phyloP scores from a whole-genome alignment of 2,797 vertebrate genomes.

The Periophthalmus magnuspinnatus region DNA sequence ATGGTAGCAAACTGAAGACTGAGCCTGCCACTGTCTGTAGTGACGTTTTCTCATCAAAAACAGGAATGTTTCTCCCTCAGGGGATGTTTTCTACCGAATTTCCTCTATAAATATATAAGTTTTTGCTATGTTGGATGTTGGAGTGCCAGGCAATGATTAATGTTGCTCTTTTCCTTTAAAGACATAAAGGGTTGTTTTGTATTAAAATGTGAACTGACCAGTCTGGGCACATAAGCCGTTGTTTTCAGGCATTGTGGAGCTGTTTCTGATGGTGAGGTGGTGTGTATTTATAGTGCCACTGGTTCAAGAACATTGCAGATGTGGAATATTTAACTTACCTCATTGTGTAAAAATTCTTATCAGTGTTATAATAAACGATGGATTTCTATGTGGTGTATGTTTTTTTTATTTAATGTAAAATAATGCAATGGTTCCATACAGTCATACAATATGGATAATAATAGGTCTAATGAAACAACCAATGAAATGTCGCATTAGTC shows the following conservation, averaged over 20 bases:
- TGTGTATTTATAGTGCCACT: slow-evolving; percentile 69
- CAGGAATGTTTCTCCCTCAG: slow-evolving; percentile 76
- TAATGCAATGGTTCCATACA: background rate
- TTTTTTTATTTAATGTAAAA: background rate
- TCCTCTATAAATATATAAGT: slow-evolving; percentile 52
- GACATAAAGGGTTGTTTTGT: slow-evolving; percentile 54
- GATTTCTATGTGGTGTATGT: slow-evolving; percentile 76
- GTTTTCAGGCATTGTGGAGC: slow-evolving; percentile 65
- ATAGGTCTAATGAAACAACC: background rate
- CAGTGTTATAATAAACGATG: slow-evolving; percentile 91
- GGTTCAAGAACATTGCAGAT: slow-evolving; percentile 72
- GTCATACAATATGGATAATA: background rate
- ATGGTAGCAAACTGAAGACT: slow-evolving; percentile 76
- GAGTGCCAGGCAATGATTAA: slow-evolving; percentile 42
- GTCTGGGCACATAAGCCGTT: slow-evolving; percentile 46
- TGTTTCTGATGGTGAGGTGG: slow-evolving; percentile 55
- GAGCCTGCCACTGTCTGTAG: slow-evolving; percentile 64
- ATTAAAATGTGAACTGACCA: slow-evolving; percentile 58
- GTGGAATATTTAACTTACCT: slow-evolving; percentile 92
- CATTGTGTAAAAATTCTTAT: slow-evolving; percentile 91
- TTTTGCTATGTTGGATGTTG: slow-evolving; percentile 51
- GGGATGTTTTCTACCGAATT: slow-evolving; percentile 70
- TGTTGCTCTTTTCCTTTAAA: slow-evolving; percentile 50
- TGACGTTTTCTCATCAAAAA: slow-evolving; percentile 66
- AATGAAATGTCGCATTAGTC: background rate